phyloP scores from a whole-genome alignment of 1,140 invertebrate genomes.

The Caenorhabditis inopinata region DNA sequence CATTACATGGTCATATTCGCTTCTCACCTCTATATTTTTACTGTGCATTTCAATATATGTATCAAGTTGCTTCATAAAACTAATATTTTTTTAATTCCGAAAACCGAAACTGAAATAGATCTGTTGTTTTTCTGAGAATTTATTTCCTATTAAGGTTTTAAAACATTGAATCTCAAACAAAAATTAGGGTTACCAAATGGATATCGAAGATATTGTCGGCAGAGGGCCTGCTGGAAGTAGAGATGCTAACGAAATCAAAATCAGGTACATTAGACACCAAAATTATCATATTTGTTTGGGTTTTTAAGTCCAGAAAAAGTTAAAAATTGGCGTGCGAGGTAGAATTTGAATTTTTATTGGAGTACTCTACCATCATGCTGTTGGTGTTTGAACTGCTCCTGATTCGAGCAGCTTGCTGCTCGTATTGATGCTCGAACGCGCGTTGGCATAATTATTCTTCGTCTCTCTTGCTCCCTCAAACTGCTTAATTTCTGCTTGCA shows the following conservation, averaged over 20 bases:
- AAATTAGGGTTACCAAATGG: conserved; percentile 4
- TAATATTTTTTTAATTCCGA: not conserved
- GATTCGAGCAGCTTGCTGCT: no score
- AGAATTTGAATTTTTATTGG: no score
- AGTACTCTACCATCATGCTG: no score
- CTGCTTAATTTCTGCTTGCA: no score
- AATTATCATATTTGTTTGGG: no score
- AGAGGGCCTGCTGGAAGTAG: not conserved
- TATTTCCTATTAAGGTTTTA: not conserved
- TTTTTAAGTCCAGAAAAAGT: not conserved
- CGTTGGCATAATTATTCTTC: no score
- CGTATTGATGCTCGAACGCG: no score
- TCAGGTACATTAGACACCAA: not conserved
- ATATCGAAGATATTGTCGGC: conserved; percentile 21
- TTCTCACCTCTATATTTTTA: not conserved
- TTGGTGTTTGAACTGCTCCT: no score
- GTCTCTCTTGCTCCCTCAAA: no score
- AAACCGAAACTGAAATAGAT: not conserved
- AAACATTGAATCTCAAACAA: not conserved
- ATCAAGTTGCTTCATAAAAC: not conserved
- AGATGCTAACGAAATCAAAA: not conserved
- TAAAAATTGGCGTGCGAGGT: not conserved
- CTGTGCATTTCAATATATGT: conserved; percentile 3
- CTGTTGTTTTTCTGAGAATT: not conserved
- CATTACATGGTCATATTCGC: no score